phyloP scores from a whole-genome alignment of 1,140 invertebrate genomes.

The Heliothis subflexa region DNA sequence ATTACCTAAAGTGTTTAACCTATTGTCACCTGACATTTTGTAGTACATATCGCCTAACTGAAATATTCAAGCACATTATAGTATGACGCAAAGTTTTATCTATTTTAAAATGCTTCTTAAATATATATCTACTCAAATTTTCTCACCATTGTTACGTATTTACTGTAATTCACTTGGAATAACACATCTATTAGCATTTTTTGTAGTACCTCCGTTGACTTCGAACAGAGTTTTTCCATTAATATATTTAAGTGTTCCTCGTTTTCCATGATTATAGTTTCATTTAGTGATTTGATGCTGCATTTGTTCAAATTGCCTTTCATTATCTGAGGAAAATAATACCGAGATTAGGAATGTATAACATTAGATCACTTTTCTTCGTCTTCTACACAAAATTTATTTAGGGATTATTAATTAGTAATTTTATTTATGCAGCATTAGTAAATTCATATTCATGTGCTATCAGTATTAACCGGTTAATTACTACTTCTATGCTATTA shows the following conservation, averaged over 20 bases:
- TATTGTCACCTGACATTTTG: slow-evolving; percentile 72
- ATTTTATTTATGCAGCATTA: neutral
- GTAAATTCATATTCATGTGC: no score
- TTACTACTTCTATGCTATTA: no score
- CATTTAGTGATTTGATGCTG: slow-evolving; percentile 59
- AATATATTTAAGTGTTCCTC: slow-evolving; percentile 60
- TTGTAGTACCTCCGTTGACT: slow-evolving; percentile 64
- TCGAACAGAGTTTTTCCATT: slow-evolving; percentile 62
- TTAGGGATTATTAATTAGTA: neutral
- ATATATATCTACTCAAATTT: no score
- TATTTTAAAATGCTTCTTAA: no score
- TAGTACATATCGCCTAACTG: slow-evolving; percentile 79
- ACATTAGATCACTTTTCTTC: no score
- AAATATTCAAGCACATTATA: neutral
- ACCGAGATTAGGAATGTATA: neutral
- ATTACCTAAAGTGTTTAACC: slow-evolving; percentile 65
- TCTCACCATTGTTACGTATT: slow-evolving; percentile 82
- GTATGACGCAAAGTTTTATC: neutral
- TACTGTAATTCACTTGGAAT: slow-evolving; percentile 74
- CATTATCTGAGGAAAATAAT: slow-evolving; percentile 63
- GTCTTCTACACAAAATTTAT: neutral
- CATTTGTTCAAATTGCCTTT: slow-evolving; percentile 68
- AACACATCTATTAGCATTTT: slow-evolving; percentile 70
- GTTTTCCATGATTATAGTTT: slow-evolving; percentile 62
- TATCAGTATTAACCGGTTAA: no score